Percentiles rank a stretch among this genome's conserved stretches.
Conservation (phyloP, 1,140 invertebrate genomes). For the Temnothorax longispinosus region DNA sequence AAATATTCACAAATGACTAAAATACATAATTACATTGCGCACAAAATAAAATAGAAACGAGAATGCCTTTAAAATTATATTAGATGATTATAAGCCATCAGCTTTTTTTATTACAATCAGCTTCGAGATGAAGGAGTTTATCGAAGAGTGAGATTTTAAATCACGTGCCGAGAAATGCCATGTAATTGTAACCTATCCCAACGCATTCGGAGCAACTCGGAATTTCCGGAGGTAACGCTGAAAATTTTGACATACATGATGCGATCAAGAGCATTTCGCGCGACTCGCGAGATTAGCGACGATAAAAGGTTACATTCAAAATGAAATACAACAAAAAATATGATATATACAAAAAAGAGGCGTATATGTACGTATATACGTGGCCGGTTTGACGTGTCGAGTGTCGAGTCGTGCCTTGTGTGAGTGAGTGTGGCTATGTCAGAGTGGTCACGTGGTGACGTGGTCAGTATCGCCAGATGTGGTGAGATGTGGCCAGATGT, state of each 20-base stretch:
- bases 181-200: constrained; percentile 16
- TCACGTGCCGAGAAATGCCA: constrained; percentile 48
- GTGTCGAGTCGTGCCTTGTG: neutral
- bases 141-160: neutral
- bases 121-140: neutral
- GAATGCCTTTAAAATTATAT: neutral
- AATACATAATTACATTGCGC: neutral
- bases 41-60: neutral
- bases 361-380: constrained; percentile 9
- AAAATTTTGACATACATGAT: neutral
- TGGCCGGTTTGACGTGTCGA: constrained; percentile 33
- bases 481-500: neutral
- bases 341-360: neutral
- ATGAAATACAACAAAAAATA: neutral
- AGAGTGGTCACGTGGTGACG: too few species aligned
- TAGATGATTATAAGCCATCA: neutral
- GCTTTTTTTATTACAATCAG: neutral
- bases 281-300: neutral
- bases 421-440: neutral
- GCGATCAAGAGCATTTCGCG: neutral
- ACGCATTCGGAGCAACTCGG: neutral
- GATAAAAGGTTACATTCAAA: neutral
- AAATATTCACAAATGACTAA: neutral
- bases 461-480: too few species aligned
- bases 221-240: neutral